phyloP scores from a whole-genome alignment of 1,140 invertebrate genomes.

The Drosophila nigrodunni region DNA sequence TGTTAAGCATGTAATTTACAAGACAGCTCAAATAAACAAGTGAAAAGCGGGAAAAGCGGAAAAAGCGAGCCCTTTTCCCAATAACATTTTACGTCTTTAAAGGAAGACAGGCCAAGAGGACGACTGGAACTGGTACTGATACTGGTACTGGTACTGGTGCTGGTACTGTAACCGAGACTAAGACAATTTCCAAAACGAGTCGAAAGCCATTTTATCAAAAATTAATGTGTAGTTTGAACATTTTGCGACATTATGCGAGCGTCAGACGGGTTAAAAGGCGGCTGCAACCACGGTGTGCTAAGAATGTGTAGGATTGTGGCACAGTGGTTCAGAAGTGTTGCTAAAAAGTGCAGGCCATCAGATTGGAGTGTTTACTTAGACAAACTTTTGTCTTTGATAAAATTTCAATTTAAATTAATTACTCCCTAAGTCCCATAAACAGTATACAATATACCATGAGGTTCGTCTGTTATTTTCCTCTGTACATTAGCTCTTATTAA shows the following conservation, averaged over 20 bases:
- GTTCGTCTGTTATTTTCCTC: too few species aligned
- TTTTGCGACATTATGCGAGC: conserved; percentile 78
- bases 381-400: too few species aligned
- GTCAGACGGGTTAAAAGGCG: conserved; percentile 69
- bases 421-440: too few species aligned
- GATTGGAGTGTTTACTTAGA: too few species aligned
- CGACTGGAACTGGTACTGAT: too few species aligned
- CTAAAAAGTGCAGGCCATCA: too few species aligned
- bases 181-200: conserved; percentile 62
- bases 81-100: conserved; percentile 44
- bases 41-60: conserved; percentile 18
- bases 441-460: too few species aligned
- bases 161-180: background rate
- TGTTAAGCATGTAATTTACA: conserved; percentile 48
- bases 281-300: conserved; percentile 36
- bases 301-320: conserved; percentile 2
- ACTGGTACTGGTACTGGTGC: too few species aligned
- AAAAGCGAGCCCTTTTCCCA: conserved; percentile 26
- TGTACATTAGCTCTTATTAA: too few species aligned
- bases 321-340: conserved; percentile 37
- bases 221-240: conserved; percentile 80
- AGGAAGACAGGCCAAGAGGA: background rate
- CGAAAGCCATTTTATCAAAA: conserved; percentile 82
- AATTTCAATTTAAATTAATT: too few species aligned
- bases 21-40: conserved; percentile 35